A percentile compares a stretch with the other conserved stretches of the same genome.
These are phyloP conservation scores for Canis aureus DNA, from an alignment of 2,113 vertebrate species.

Conservation along the genomic window DNA sequence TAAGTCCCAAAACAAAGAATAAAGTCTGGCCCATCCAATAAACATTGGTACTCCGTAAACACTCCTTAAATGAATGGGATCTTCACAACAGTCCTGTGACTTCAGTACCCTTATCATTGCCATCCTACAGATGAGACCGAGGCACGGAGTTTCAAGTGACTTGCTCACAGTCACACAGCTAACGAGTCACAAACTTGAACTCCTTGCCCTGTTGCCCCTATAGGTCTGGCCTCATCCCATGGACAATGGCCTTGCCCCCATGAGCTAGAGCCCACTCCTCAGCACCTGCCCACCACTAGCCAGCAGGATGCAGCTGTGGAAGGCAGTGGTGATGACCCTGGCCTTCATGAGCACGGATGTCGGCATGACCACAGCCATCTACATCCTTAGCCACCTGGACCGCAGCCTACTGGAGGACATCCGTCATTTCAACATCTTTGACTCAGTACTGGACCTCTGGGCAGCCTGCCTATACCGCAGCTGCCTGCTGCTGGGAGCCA, in stretches of 20 bases:
- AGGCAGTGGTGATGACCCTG: constrained; percentile 86
- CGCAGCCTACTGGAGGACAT: constrained; percentile 89
- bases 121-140: not conserved
- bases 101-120: not conserved
- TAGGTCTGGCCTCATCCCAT: not conserved
- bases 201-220: not conserved
- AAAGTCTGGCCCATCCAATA: not conserved
- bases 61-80: no score
- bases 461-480: constrained; percentile 90
- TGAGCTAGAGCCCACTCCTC: not conserved
- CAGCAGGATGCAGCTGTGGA: constrained; percentile 88
- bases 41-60: accelerated
- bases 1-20: not conserved
- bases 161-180: not conserved
- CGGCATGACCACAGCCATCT: constrained; percentile 91
- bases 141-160: not conserved
- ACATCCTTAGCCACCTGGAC: constrained; percentile 86
- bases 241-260: constrained; percentile 1
- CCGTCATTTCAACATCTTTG: constrained; percentile 91
- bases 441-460: constrained; percentile 94
- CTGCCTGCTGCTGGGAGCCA: constrained; percentile 92
- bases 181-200: not conserved
- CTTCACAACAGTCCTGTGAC: not conserved
- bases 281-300: accelerated
- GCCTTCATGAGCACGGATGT: constrained; percentile 89